Base-by-base conservation (phyloP, 2,888 invertebrate genomes). In the Callimorpha dominula region DNA sequence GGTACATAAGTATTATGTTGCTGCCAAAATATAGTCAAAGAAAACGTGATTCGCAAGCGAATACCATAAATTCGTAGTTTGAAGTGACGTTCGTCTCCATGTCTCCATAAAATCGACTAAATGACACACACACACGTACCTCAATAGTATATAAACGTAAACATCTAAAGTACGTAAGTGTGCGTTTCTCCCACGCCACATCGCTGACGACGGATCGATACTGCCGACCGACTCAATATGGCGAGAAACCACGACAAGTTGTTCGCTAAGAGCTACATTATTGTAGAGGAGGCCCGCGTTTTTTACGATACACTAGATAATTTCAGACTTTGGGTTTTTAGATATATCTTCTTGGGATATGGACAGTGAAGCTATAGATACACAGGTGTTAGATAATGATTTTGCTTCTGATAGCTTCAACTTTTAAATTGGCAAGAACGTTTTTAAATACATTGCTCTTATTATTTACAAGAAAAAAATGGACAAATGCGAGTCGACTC, bases 191-290 rank as follows among this genome's bases (percentile, higher is more conserved):
- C 57, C 57, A 57, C 57, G 20, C 57, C 20, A 11, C 57, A 57
- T 20, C 52, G 52, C 52, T 20, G 20, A n/a, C 54, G n/a, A 57
- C 57, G 12, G 20, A 57, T 57, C 57, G 57, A 57, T 57, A 12
- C 57, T 57, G 57, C 20, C 57, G 20, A 57, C 57, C 57, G n/a
- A n/a, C n/a, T 20, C 57, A 57, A 57, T 57, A 57, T 57, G 57
- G 57, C 57, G 20, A 57, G 50, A 50, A 50, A 50, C 50, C 6
- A 14, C 14, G 50, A 50, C 14, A 46, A 46, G 54, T 31, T 12
- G 57, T 57, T 57, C 20, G 57, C 12, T 57, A 57, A 57, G 12
- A 57, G 57, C 57, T 57, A 57, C 20, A 57, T 20, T 57, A 57
- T 57, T 57, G 12, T 31, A 20, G 20, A 57, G 57, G 5, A 20